phyloP scores from a whole-genome alignment of 2,113 vertebrate genomes.

The Dolichotis patagonum region DNA sequence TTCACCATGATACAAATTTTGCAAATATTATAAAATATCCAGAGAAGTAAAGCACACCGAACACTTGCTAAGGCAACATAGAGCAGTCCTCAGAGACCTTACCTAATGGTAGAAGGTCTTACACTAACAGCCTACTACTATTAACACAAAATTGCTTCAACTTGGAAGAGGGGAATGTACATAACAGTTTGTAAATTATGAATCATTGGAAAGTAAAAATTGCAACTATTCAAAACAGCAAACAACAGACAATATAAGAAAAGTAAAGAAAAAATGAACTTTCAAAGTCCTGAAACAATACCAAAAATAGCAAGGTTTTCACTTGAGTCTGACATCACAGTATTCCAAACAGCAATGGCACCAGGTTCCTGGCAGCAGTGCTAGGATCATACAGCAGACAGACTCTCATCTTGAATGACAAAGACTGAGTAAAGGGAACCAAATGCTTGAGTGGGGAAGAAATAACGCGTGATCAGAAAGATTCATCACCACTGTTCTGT shows the following conservation, averaged over 20 bases:
- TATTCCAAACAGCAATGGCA: background rate
- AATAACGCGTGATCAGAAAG: background rate
- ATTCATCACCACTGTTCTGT: background rate
- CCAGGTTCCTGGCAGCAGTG: background rate
- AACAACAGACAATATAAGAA: background rate
- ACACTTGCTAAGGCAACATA: background rate
- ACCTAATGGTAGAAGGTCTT: background rate
- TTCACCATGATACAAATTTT: background rate
- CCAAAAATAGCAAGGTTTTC: background rate
- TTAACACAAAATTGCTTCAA: background rate
- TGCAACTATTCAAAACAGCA: background rate
- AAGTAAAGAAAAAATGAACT: background rate
- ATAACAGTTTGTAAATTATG: background rate
- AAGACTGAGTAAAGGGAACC: background rate
- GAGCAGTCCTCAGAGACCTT: background rate
- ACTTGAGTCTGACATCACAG: background rate
- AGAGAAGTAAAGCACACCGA: background rate
- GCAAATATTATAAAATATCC: background rate
- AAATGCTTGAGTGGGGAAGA: background rate
- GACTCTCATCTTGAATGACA: background rate
- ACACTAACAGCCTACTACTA: background rate
- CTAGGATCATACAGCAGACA: background rate
- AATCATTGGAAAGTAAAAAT: constrained; percentile 19
- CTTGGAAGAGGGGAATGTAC: background rate
- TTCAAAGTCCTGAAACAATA: background rate